Evolutionary conservation across 2,888 invertebrate species (phyloP).

Genomic region (Drosophila pegasa): DNA sequence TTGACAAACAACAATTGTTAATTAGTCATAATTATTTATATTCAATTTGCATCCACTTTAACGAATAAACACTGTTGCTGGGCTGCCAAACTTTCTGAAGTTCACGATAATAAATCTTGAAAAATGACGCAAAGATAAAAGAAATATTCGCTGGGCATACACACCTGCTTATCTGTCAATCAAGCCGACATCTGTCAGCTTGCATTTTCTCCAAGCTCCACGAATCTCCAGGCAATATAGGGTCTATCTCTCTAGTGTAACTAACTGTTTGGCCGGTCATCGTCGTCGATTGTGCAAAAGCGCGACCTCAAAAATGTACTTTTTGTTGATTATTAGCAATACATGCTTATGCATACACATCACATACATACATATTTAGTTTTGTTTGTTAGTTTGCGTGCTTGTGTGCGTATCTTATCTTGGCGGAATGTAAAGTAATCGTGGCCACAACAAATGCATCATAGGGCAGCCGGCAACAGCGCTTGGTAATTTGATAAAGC

Average conservation of each 20-base stretch:
- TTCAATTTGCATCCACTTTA: background rate
- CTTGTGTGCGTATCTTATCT: conserved; percentile 62
- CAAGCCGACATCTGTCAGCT: conserved; percentile 24
- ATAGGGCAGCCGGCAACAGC: conserved; percentile 39
- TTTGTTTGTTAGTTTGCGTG: background rate
- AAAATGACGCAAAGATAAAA: conserved; percentile 20
- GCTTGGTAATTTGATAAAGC: conserved; percentile 57
- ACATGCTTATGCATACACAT: conserved; percentile 4
- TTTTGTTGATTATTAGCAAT: conserved; percentile 62
- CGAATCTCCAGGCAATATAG: background rate
- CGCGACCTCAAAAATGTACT: conserved; percentile 56
- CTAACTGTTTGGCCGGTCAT: conserved; percentile 17
- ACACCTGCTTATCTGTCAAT: conserved; percentile 13
- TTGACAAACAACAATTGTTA: no score
- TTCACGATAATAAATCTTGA: conserved; percentile 20
- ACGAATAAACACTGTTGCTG: conserved; percentile 1
- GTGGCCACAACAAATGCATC: conserved; percentile 43
- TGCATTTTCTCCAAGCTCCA: background rate
- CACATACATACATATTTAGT: background rate
- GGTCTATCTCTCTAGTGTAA: conserved; percentile 6
- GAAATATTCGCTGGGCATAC: conserved; percentile 9
- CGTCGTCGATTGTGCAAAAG: conserved; percentile 61
- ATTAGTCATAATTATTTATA: no score
- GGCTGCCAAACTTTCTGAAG: background rate
- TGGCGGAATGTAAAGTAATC: conserved; percentile 48